Evolutionary conservation across 2,888 invertebrate genomes (phyloP).

Genomic region (Cheilosia vulpina): DNA sequence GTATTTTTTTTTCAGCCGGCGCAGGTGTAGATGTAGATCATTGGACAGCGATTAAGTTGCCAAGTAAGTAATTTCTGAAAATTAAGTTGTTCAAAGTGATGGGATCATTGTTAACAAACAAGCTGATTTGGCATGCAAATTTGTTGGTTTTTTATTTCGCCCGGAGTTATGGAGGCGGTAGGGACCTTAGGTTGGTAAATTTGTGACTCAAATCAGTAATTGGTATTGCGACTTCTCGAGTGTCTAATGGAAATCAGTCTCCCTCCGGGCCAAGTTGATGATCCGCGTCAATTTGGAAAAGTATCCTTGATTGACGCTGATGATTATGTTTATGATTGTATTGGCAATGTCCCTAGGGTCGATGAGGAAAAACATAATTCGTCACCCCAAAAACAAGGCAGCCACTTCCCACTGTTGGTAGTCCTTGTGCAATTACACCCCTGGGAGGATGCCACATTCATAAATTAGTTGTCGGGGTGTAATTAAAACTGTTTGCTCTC

Average conservation of each 20-base stretch:
- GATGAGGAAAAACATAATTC: constrained; percentile 18
- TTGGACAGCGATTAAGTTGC: constrained; percentile 34
- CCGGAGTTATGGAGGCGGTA: background rate
- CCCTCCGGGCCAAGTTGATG: background rate
- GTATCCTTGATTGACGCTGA: constrained; percentile 50
- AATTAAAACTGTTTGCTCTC: constrained; percentile 50
- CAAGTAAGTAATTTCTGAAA: constrained; percentile 36
- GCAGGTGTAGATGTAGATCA: background rate
- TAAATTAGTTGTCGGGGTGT: constrained; percentile 43
- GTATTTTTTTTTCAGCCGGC: background rate
- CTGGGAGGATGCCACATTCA: constrained; percentile 14
- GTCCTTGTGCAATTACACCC: constrained; percentile 12
- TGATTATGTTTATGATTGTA: constrained; percentile 51
- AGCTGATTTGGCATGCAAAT: constrained; percentile 46
- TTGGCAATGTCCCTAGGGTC: constrained; percentile 8
- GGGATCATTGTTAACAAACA: constrained; percentile 9
- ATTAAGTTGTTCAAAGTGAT: constrained; percentile 28
- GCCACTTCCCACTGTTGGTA: background rate
- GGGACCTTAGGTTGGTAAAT: too few species aligned
- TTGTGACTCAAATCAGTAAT: background rate
- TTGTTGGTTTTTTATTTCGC: background rate
- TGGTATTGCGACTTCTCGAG: background rate
- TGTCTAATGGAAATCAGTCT: background rate
- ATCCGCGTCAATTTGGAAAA: constrained; percentile 28
- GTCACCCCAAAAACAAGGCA: background rate